Evolutionary conservation across 2,888 invertebrate genomes (phyloP), one percentile per base, ranked within the genome.

Genomic region (Callinectes sapidus): DNA sequence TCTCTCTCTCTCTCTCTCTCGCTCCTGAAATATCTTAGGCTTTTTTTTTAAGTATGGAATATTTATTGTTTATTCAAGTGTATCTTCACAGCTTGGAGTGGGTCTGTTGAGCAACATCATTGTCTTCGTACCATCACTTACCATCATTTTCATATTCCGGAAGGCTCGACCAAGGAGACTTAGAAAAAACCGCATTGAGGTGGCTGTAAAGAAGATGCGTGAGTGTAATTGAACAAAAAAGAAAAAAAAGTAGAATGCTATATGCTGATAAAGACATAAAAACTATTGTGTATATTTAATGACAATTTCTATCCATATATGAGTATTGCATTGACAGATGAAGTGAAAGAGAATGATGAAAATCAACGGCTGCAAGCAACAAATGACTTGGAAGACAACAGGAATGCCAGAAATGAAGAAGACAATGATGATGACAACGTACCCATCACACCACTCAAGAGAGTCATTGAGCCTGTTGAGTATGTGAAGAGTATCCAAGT

Each of bases 121-220:
- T 66, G 95, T 96, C 18, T 96, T 96, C 94, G 96, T 96, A 0
- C 95, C 96, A 90, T 96, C 95, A 94, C 95, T 96, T 92, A 81
- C 96, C 87, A 95, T 96, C 89, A 95, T 96, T 1, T 95, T 95
- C 87, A 94, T 96, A 71, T 96, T 96, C 95, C 95, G 96, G 39
- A 96, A 95, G 90, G 86, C 94, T 1, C 92, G 93, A 1, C 94
- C 94, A 23, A 87, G 92, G 32, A 77, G n/a, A 3, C 86, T 94
- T 0, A 66, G 92, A 14, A 93, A 94, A 81, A 92, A 92, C 5
- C 61, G 94, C n/a, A 92, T 94, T 81, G 94, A 93, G 32, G 61
- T 87, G 66, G 94, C 94, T 10, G 86, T 94, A n/a, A 86, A 94
- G 35, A 91, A 66, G 32, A 91, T 54, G 54, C 89, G 71, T 93